phyloP scores from a whole-genome alignment of 2,113 vertebrate species.

The Mugil cephalus region DNA sequence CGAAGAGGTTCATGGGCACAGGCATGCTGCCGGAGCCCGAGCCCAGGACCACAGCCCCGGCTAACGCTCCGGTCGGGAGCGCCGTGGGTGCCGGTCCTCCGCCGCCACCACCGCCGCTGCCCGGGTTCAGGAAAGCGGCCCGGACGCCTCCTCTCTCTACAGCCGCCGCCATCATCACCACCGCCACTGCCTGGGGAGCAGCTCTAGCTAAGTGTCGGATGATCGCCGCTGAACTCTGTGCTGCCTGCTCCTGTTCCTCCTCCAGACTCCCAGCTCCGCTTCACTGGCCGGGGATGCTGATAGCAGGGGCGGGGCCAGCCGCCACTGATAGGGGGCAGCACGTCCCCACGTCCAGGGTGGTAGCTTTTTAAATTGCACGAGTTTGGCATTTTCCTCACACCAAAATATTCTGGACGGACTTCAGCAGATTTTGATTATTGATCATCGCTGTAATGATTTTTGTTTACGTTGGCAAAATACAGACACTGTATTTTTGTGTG shows the following conservation, averaged over 20 bases:
- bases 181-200: conserved; percentile 78
- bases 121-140: conserved; percentile 85
- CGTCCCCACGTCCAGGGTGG: conserved; percentile 43
- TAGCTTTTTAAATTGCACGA: too few species aligned
- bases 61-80: conserved; percentile 72
- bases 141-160: conserved; percentile 85
- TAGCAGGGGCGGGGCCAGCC: conserved; percentile 68
- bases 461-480: too few species aligned
- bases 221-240: conserved; percentile 61
- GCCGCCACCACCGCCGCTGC: conserved; percentile 73
- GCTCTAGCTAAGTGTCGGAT: conserved; percentile 78
- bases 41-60: conserved; percentile 69
- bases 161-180: conserved; percentile 86
- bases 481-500: too few species aligned
- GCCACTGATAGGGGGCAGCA: conserved; percentile 56
- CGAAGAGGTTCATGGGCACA: conserved; percentile 88
- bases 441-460: too few species aligned
- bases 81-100: conserved; percentile 71
- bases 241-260: conserved; percentile 63
- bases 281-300: conserved; percentile 59
- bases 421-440: too few species aligned
- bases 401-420: too few species aligned
- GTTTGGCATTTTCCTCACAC: too few species aligned
- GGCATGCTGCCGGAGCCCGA: conserved; percentile 76
- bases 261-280: conserved; percentile 60